These are phyloP conservation scores for Toxotes chatareus DNA, from an alignment of 2,113 vertebrate genomes.

Conservation along the genomic window DNA sequence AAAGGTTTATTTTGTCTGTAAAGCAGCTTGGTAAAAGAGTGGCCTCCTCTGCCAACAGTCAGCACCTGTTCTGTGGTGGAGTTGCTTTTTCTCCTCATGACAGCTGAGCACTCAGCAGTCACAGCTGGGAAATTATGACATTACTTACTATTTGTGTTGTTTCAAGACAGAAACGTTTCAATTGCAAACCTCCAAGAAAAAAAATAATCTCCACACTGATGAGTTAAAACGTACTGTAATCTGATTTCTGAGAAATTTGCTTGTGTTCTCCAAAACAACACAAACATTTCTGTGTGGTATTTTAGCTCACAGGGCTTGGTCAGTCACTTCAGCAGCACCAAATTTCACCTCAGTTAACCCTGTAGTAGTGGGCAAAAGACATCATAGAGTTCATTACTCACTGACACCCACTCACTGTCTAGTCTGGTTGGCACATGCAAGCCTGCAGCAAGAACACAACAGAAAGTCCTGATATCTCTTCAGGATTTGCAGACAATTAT, in stretches of 20 bases:
- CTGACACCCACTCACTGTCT: neutral
- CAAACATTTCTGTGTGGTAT: neutral
- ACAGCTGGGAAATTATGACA: conserved; percentile 31
- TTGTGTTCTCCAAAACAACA: neutral
- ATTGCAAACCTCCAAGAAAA: neutral
- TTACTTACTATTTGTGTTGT: neutral
- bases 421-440: neutral
- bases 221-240: neutral
- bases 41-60: neutral
- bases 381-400: neutral
- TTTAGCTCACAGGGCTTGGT: neutral
- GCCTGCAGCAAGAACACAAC: neutral
- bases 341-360: conserved; percentile 19
- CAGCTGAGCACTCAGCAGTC: conserved; percentile 42
- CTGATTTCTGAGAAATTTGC: neutral
- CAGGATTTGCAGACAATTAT: neutral
- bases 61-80: conserved; percentile 45
- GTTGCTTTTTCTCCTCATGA: conserved; percentile 22
- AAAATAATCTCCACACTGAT: too few species aligned
- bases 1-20: neutral
- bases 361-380: neutral
- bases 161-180: neutral
- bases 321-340: neutral
- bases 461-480: neutral
- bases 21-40: neutral